These are phyloP conservation scores for Hirudo medicinalis DNA, from an alignment of 1,140 invertebrate species.

Conservation along the genomic window DNA sequence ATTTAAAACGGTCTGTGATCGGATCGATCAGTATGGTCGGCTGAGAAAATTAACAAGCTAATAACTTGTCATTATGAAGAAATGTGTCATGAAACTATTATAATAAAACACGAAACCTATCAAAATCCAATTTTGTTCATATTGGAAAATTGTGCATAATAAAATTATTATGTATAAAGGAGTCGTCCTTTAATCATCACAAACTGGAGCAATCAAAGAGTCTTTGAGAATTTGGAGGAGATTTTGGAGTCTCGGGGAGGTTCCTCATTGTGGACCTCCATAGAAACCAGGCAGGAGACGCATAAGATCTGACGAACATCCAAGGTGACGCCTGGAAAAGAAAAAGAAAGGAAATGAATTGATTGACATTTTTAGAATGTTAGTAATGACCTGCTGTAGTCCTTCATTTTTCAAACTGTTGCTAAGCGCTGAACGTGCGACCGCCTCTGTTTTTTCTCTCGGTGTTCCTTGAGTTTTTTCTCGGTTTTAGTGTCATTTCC, in stretches of 20 bases:
- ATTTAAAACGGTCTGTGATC: neutral
- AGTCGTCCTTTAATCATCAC: neutral
- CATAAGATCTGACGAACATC: too few relatives aligned
- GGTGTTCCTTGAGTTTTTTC: too few relatives aligned
- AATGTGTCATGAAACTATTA: too few relatives aligned
- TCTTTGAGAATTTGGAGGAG: neutral
- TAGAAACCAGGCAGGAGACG: too few relatives aligned
- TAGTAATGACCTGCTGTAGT: neutral
- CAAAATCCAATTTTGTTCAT: neutral
- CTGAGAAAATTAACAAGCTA: too few relatives aligned
- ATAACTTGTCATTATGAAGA: too few relatives aligned
- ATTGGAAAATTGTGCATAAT: neutral
- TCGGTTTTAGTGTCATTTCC: too few relatives aligned
- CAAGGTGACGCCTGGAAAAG: neutral
- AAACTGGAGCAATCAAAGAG: neutral
- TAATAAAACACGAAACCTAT: too few relatives aligned
- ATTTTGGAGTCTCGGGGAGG: neutral
- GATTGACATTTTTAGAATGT: neutral
- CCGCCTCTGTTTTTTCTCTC: too few relatives aligned
- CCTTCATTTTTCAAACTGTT: neutral
- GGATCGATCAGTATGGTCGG: neutral
- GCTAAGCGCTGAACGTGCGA: too few relatives aligned
- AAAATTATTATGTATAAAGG: neutral
- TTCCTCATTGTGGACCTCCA: neutral
- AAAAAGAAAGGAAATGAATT: neutral